These are phyloP conservation scores for Drosophila bocki DNA, from an alignment of 1,140 invertebrate genomes.

Conservation along the genomic window DNA sequence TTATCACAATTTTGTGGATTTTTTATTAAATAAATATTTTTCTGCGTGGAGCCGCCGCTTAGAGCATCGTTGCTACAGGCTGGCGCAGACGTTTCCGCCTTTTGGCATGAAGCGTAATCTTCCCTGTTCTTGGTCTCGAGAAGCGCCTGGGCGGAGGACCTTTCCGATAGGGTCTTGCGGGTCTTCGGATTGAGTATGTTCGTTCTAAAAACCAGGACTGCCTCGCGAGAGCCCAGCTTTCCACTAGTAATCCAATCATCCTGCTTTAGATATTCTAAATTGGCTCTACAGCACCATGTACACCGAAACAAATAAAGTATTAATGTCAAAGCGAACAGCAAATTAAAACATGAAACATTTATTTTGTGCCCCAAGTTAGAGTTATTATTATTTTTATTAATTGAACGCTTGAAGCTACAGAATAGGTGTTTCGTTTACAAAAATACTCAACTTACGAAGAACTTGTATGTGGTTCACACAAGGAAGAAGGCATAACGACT, in stretches of 20 bases:
- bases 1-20: slow-evolving; percentile 40
- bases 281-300: slow-evolving; percentile 30
- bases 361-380: background rate
- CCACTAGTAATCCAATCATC: slow-evolving; percentile 83
- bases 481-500: slow-evolving; percentile 69
- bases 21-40: slow-evolving; percentile 44
- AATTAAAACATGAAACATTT: background rate
- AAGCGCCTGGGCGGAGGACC: slow-evolving; percentile 12
- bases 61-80: slow-evolving; percentile 29
- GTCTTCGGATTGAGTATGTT: slow-evolving; percentile 75
- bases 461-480: slow-evolving; percentile 44
- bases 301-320: slow-evolving; percentile 4
- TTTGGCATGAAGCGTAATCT: background rate
- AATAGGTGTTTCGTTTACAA: slow-evolving; percentile 5
- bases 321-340: background rate
- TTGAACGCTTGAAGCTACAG: background rate
- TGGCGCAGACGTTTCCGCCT: slow-evolving; percentile 2
- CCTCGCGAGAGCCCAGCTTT: slow-evolving; percentile 76
- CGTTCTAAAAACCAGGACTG: slow-evolving; percentile 79
- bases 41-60: slow-evolving; percentile 27
- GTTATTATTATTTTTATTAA: background rate
- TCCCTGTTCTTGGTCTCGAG: slow-evolving; percentile 18
- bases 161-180: slow-evolving; percentile 54
- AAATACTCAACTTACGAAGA: slow-evolving; percentile 56
- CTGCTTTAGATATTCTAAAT: slow-evolving; percentile 43